These are phyloP conservation scores for Willowsia nigromaculata DNA, from an alignment of 2,888 invertebrate genomes.

Conservation along the genomic window DNA sequence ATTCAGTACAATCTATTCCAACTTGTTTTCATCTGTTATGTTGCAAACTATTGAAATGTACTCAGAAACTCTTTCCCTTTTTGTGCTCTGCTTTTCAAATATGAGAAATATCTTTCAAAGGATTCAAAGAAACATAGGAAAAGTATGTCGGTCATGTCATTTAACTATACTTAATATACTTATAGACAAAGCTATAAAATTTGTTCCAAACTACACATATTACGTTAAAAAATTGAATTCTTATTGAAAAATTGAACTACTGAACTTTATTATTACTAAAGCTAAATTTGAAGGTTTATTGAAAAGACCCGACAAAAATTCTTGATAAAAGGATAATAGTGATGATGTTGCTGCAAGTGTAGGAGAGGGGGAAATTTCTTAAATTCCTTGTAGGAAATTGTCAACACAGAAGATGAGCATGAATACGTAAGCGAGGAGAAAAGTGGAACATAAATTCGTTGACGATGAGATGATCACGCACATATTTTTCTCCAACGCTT, in stretches of 20 bases:
- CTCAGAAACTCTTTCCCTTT: neutral
- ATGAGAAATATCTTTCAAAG: neutral
- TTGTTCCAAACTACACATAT: neutral
- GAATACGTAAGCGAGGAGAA: neutral
- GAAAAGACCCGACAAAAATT: neutral
- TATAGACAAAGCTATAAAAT: neutral
- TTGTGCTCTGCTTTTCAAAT: neutral
- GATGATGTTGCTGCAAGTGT: neutral
- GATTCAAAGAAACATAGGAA: neutral
- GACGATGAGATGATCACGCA: neutral
- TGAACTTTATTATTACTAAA: neutral
- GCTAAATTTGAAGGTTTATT: neutral
- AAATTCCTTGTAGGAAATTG: neutral
- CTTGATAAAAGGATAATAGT: neutral
- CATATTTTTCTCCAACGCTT: neutral
- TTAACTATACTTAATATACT: neutral
- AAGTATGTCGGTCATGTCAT: neutral
- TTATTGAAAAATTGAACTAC: neutral
- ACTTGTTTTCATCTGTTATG: neutral
- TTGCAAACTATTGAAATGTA: neutral
- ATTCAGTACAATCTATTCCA: neutral
- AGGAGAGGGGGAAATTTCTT: neutral
- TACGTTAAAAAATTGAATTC: neutral
- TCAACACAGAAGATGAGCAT: neutral
- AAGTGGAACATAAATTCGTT: conserved; percentile 6